Base-by-base conservation (phyloP, 1,140 invertebrate genomes). In the Dufourea novaeangliae region DNA sequence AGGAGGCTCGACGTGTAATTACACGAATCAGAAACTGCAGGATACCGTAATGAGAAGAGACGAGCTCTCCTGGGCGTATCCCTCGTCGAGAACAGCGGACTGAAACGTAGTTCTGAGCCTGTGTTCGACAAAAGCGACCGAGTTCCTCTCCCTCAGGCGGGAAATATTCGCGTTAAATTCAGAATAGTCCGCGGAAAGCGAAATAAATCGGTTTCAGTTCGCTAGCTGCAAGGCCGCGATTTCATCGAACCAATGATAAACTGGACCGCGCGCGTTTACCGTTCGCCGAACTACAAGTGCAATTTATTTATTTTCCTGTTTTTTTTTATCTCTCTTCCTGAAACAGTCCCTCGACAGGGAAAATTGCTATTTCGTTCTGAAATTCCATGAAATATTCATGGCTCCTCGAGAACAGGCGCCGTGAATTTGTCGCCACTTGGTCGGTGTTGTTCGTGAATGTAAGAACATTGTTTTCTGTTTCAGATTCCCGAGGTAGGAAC, bases 401-500 rank as follows among this genome's bases (percentile, higher is more conserved):
- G n/a, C n/a, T n/a, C n/a, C n/a, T n/a, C n/a, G n/a, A n/a, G n/a
- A n/a, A n/a, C n/a, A n/a, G n/a, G n/a, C n/a, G n/a, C n/a, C n/a
- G n/a, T n/a, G n/a, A n/a, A n/a, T n/a, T n/a, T n/a, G n/a, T n/a
- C n/a, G n/a, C n/a, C n/a, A n/a, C n/a, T n/a, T n/a, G n/a, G n/a
- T n/a, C n/a, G n/a, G n/a, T n/a, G n/a, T n/a, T n/a, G n/a, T 6
- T 4, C 1, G 1, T 0, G 7, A 54, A 68, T 10, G 2, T 2
- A 10, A 10, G 14, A 27, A 27, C 17, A 10, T 12, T 10, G 6
- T 20, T 69, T 68, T 75, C 64, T 59, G 64, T 75, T 75, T 4
- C 73, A 69, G 73, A 69, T 69, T n/a, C 61, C 37, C 37, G 39
- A 68, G 64, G 64, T 34, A 46, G 25, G 46, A n/a, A 32, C 61